Base-by-base conservation (phyloP, 2,888 invertebrate genomes). In the Aspidiotus rigidus region DNA sequence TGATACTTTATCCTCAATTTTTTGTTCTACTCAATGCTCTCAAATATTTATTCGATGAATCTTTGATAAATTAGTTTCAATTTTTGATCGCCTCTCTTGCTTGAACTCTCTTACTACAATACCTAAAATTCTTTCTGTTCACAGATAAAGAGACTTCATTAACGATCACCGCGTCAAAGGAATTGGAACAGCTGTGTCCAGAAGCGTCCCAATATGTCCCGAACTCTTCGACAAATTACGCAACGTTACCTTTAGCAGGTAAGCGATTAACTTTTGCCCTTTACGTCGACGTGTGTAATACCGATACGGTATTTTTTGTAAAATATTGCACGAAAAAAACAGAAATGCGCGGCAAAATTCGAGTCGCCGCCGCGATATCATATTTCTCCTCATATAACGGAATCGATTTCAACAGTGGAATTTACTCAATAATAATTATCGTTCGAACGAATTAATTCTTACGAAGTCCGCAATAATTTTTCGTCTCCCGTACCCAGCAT, bases 231-330 rank as follows among this genome's bases (percentile, higher is more conserved):
- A 59, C 39, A 59, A 59, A 59, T 59, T 59, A 59, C 59, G 59
- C 59, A 59, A 59, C 59, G 28, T 59, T 59, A 59, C 59, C 59
- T 59, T 59, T 17, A 13, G 39, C 16, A 59, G 59, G 59, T 59
- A 59, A 59, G 59, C 39, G 28, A 59, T 39, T 39, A 28, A 59
- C 13, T 59, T 28, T 7, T 15, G 28, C 59, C 8, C 39, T 17
- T 16, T 56, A 13, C 39, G 7, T 28, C 59, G 17, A 28, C 39
- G 56, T 55, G 56, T n/a, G 28, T 28, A n/a, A 5, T 55, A 55
- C 56, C 56, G n/a, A 55, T 55, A 55, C 28, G 28, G 28, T 28
- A 28, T 28, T 28, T 28, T 28, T 28, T 28, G 28, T 28, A 5
- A 28, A 28, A 28, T 28, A 28, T 28, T 28, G 28, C 28, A 28